A percentile compares a stretch with the other conserved stretches of the same genome.
These are phyloP conservation scores for Sebastes aleutianus DNA, from an alignment of 2,797 vertebrate species.

Conservation along the genomic window DNA sequence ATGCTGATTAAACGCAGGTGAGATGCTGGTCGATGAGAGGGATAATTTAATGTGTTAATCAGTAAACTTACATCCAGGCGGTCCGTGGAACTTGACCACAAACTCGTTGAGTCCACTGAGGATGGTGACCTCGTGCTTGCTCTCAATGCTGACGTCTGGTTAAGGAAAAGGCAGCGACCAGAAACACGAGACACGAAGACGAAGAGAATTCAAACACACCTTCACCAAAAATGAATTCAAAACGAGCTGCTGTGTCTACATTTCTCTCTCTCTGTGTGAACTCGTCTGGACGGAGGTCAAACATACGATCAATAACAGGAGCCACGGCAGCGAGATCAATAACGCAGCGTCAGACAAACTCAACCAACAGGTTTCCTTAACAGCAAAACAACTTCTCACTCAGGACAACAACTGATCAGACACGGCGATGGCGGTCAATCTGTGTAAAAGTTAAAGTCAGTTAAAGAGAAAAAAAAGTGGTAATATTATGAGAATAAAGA, in stretches of 20 bases:
- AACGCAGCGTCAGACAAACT: constrained; percentile 17
- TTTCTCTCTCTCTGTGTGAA: neutral
- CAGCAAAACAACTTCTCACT: constrained; percentile 7
- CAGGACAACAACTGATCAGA: neutral
- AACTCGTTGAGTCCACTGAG: constrained; percentile 96
- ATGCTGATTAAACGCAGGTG: neutral
- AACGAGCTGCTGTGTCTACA: neutral
- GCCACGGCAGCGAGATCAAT: constrained; percentile 44
- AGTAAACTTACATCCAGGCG: constrained; percentile 91
- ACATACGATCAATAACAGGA: constrained; percentile 27
- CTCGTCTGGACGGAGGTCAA: constrained; percentile 19
- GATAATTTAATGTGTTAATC: neutral
- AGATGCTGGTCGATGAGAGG: neutral
- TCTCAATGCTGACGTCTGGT: constrained; percentile 89
- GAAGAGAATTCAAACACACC: neutral
- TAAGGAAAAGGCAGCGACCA: constrained; percentile 76
- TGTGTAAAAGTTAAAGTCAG: neutral
- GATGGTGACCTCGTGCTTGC: constrained; percentile 96
- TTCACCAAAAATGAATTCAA: neutral
- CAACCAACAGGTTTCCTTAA: neutral
- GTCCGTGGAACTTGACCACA: constrained; percentile 97
- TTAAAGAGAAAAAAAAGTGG: no score
- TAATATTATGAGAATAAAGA: no score
- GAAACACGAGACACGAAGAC: neutral
- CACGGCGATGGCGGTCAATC: neutral